Percentiles rank a stretch among this genome's conserved stretches.
Evolutionary conservation across 2,113 vertebrate species (phyloP).

Genomic region (Holacanthus passer): DNA sequence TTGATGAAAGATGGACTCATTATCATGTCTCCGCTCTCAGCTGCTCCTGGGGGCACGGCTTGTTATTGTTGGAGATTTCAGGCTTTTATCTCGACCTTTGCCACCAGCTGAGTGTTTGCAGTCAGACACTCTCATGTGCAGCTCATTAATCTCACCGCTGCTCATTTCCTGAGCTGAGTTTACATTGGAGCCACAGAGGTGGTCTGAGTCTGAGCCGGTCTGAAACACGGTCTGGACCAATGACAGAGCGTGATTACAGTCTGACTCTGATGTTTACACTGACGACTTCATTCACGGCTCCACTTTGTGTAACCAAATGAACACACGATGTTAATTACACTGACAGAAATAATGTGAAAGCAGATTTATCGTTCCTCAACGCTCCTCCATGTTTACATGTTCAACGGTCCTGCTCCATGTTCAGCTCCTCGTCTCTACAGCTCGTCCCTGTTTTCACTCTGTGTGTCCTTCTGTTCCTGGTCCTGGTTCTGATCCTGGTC

Average conservation of each 20-base stretch:
- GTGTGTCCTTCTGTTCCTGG: too few species aligned
- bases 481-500: too few species aligned
- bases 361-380: too few species aligned
- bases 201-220: too few species aligned
- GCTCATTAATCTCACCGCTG: slow-evolving; percentile 14
- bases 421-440: too few species aligned
- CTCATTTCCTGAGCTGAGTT: slow-evolving; percentile 28
- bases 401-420: too few species aligned
- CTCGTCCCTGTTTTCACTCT: too few species aligned
- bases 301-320: too few species aligned
- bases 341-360: too few species aligned
- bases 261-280: not conserved
- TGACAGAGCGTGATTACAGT: too few species aligned
- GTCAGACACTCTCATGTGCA: slow-evolving; percentile 3
- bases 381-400: too few species aligned
- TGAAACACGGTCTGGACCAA: not conserved
- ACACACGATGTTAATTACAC: too few species aligned
- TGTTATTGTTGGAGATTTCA: not conserved
- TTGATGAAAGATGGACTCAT: not conserved
- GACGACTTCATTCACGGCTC: not conserved
- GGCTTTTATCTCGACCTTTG: slow-evolving; percentile 11
- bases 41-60: not conserved
- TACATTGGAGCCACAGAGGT: not conserved
- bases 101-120: slow-evolving; percentile 13
- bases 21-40: not conserved